phyloP scores from a whole-genome alignment of 1,140 invertebrate genomes.

The Drosophila virilis region DNA sequence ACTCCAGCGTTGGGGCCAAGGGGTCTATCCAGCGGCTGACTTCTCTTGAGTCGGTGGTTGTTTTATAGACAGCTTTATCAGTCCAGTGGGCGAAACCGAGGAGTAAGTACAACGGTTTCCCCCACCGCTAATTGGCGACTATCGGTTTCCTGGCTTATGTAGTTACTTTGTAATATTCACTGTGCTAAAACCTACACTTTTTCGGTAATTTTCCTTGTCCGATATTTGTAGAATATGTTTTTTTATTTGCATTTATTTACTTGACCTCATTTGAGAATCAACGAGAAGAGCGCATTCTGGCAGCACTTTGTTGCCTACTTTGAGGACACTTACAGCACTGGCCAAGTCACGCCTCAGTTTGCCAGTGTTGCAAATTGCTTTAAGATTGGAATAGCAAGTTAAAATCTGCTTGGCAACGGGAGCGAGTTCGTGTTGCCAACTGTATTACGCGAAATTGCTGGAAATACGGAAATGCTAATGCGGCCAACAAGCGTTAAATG shows the following conservation, averaged over 20 bases:
- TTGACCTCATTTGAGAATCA: conserved; percentile 13
- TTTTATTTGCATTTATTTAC: background rate
- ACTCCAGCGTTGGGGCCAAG: no score
- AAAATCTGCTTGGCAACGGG: conserved; percentile 34
- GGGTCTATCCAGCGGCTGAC: no score
- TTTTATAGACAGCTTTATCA: no score
- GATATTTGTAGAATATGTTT: background rate
- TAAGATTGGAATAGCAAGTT: conserved; percentile 48
- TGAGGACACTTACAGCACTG: background rate
- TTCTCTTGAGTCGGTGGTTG: no score
- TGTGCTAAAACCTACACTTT: no score
- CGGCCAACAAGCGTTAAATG: conserved; percentile 79
- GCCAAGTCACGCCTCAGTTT: conserved; percentile 41
- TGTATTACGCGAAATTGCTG: conserved; percentile 51
- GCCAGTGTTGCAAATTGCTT: conserved; percentile 53
- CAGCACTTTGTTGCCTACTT: conserved; percentile 57
- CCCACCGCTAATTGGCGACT: no score
- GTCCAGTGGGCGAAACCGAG: no score
- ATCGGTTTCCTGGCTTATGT: no score
- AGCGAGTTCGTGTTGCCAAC: conserved; percentile 48
- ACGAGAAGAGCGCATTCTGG: background rate
- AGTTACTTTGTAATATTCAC: no score
- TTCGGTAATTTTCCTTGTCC: background rate
- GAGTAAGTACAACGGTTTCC: no score
- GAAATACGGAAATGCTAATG: conserved; percentile 67